phyloP scores from a whole-genome alignment of 2,113 vertebrate genomes.

The Anser brachyrhynchus region DNA sequence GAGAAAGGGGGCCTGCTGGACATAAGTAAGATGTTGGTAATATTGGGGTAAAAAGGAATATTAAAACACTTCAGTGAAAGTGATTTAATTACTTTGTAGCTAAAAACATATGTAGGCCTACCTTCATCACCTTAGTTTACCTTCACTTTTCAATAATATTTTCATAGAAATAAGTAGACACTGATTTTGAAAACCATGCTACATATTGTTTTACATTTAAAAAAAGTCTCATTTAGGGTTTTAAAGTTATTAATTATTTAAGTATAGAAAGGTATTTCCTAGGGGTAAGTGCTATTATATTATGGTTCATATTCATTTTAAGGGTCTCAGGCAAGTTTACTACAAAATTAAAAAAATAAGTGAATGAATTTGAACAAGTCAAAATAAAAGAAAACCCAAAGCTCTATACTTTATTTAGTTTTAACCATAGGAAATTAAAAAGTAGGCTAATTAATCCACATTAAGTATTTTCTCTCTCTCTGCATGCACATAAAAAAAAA shows the following conservation, averaged over 20 bases:
- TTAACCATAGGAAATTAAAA: not conserved
- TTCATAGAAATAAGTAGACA: not conserved
- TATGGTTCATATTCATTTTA: not conserved
- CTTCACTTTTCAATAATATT: not conserved
- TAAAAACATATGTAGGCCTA: not conserved
- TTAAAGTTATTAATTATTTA: not conserved
- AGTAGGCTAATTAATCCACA: not conserved
- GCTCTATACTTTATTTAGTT: not conserved
- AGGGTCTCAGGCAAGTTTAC: not conserved
- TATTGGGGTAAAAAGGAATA: not conserved
- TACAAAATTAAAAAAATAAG: not conserved
- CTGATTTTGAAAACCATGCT: not conserved
- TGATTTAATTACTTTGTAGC: not conserved
- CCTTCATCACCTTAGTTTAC: not conserved
- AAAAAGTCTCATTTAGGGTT: not conserved
- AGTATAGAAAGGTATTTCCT: not conserved
- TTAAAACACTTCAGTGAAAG: not conserved
- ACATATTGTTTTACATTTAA: not conserved
- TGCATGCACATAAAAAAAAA: not conserved
- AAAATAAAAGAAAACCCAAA: not conserved
- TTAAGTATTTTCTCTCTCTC: not conserved
- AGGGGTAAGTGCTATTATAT: not conserved
- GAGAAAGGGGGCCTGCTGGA: not conserved
- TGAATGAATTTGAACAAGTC: not conserved
- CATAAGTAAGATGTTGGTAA: not conserved